phyloP scores from a whole-genome alignment of 2,888 invertebrate genomes.

The Spodoptera picta region DNA sequence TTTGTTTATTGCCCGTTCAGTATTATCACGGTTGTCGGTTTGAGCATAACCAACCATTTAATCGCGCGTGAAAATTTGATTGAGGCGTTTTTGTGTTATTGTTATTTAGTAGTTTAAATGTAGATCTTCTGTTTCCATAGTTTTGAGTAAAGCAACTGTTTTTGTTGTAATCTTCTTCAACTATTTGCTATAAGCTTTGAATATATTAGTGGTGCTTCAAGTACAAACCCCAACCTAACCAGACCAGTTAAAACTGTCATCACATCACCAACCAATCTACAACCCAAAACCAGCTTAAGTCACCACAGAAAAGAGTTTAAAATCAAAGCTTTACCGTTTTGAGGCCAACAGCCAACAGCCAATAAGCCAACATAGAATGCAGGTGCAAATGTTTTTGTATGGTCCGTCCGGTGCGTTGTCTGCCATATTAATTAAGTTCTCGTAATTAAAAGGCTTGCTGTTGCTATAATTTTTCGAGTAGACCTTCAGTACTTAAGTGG shows the following conservation, averaged over 20 bases:
- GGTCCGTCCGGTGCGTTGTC: conserved; percentile 46
- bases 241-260: too few species aligned
- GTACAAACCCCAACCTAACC: too few species aligned
- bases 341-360: conserved; percentile 29
- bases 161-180: too few species aligned
- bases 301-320: too few species aligned
- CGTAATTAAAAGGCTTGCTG: conserved; percentile 51
- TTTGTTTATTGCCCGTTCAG: conserved; percentile 37
- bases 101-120: too few species aligned
- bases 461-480: conserved; percentile 36
- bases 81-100: conserved; percentile 4
- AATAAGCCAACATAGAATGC: conserved; percentile 26
- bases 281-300: too few species aligned
- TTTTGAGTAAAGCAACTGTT: too few species aligned
- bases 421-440: conserved; percentile 53
- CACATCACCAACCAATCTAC: too few species aligned
- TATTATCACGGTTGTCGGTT: conserved; percentile 44
- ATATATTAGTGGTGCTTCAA: too few species aligned
- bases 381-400: conserved; percentile 55
- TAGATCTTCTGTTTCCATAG: too few species aligned
- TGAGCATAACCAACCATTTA: conserved; percentile 26
- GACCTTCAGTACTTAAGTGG: conserved; percentile 24
- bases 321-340: conserved; percentile 8
- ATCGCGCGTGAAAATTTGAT: conserved; percentile 24
- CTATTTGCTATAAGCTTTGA: too few species aligned